Conservation (phyloP, 2,113 vertebrate species). For the Sander lucioperca region DNA sequence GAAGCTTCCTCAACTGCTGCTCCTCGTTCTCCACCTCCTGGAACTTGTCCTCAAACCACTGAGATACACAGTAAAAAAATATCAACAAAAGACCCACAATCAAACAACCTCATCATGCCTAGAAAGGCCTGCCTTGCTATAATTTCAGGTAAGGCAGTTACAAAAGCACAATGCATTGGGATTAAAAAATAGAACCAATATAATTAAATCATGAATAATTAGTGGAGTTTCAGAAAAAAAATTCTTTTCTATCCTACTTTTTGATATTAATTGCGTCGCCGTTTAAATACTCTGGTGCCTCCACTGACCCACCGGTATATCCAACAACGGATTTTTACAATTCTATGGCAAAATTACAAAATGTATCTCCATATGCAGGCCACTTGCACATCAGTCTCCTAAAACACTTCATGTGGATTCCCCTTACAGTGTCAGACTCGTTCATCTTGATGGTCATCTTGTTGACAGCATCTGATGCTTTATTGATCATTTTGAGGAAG, state of each 20-base stretch:
- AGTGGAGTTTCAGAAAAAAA: not conserved
- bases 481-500: conserved; percentile 97
- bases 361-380: not conserved
- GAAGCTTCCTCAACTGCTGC: conserved; percentile 94
- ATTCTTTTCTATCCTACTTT: not conserved
- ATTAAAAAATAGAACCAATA: too few relatives aligned
- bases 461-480: conserved; percentile 95
- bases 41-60: conserved; percentile 99
- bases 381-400: not conserved
- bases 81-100: not conserved
- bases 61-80: conserved; percentile 27
- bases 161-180: too few relatives aligned
- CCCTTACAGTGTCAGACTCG: conserved; percentile 93
- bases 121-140: not conserved
- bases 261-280: not conserved
- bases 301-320: not conserved
- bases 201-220: too few relatives aligned
- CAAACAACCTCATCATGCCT: not conserved
- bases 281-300: not conserved
- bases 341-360: not conserved
- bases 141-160: too few relatives aligned
- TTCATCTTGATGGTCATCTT: conserved; percentile 99
- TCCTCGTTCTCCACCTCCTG: conserved; percentile 96
- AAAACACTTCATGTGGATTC: not conserved
- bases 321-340: not conserved